Percentiles rank a stretch among this genome's conserved stretches.
Conservation (phyloP, 2,797 vertebrate species). For the Myiothlypis coronata region DNA sequence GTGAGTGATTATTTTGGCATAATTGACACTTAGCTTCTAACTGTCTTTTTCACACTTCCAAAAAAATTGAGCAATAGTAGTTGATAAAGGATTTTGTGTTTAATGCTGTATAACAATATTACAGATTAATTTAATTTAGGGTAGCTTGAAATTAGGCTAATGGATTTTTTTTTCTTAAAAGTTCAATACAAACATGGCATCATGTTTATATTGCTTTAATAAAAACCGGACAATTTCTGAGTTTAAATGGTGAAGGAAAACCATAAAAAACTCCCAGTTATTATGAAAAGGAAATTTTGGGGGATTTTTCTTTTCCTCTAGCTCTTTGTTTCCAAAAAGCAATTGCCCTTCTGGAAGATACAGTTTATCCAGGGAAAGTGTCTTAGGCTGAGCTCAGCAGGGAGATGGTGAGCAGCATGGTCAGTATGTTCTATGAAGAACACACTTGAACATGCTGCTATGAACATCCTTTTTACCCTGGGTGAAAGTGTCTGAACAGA, state of each 20-base stretch:
- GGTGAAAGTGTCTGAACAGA: background rate
- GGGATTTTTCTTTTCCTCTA: accelerated
- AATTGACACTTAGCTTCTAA: background rate
- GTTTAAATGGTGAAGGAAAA: background rate
- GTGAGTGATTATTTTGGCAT: background rate
- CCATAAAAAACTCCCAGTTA: accelerated
- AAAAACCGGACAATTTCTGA: background rate
- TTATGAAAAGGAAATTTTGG: background rate
- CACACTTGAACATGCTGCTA: background rate
- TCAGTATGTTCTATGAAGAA: background rate
- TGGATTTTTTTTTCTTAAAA: background rate
- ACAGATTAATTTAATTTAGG: background rate
- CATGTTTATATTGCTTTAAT: background rate
- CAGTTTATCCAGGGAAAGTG: background rate
- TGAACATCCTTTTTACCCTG: background rate
- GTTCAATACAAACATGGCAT: background rate
- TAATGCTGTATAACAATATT: background rate
- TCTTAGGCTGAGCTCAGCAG: background rate
- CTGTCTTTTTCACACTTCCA: background rate
- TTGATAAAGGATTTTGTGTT: background rate
- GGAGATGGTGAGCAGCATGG: background rate
- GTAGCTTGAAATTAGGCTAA: background rate
- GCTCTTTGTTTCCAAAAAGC: background rate
- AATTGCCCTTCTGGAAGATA: background rate
- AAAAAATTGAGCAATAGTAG: background rate